Conservation (phyloP, 2,113 vertebrate species). For the Datnioides undecimradiatus region DNA sequence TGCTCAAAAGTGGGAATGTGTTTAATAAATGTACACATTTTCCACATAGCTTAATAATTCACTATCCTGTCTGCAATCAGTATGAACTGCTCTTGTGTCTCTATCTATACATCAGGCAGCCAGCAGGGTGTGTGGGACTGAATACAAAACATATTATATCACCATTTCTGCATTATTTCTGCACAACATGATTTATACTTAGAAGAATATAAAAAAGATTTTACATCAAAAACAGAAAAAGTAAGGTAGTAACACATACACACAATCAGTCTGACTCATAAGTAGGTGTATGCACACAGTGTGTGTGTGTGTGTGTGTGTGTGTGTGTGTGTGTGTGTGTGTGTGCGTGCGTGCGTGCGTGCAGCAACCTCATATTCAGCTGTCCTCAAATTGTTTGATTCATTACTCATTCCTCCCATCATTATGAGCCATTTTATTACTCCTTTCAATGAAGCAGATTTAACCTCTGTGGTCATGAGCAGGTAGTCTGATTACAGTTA, state of each 20-base stretch:
- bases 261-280: not conserved
- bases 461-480: conserved; percentile 66
- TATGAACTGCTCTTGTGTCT: not conserved
- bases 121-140: not conserved
- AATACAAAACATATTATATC: not conserved
- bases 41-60: not conserved
- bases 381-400: conserved; percentile 62
- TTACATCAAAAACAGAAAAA: too few species aligned
- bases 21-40: not conserved
- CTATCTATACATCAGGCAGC: not conserved
- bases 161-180: not conserved
- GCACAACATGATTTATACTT: not conserved
- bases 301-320: too few species aligned
- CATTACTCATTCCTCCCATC: conserved; percentile 71
- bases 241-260: not conserved
- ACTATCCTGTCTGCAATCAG: not conserved
- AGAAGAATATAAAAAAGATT: too few species aligned
- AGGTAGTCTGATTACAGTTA: conserved; percentile 81
- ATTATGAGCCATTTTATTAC: conserved; percentile 71
- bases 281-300: conserved; percentile 7
- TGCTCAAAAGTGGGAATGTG: not conserved
- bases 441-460: conserved; percentile 71
- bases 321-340: conserved; percentile 23
- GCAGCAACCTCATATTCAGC: conserved; percentile 36
- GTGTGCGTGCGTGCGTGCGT: conserved; percentile 19